Evolutionary conservation across 1,140 invertebrate genomes (phyloP).

Genomic region (Drosophila dunni): DNA sequence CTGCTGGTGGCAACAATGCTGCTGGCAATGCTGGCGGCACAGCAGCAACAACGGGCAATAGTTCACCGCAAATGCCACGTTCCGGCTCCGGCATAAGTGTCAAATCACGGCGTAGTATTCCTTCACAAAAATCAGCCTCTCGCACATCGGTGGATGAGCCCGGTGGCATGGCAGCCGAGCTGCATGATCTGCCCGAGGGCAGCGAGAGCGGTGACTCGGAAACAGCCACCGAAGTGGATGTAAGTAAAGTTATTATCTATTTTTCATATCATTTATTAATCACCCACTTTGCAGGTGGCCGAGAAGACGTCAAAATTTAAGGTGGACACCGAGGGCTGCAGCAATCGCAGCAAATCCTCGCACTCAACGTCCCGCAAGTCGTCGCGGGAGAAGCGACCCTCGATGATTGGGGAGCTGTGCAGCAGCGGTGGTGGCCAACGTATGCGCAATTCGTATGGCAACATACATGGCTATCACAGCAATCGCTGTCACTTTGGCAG

Average conservation of each 20-base stretch:
- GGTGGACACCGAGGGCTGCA: conserved; percentile 88
- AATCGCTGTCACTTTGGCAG: conserved; percentile 83
- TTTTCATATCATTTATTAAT: not conserved
- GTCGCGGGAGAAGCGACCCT: conserved; percentile 83
- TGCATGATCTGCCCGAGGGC: conserved; percentile 87
- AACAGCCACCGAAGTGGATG: conserved; percentile 90
- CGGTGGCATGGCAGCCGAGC: conserved; percentile 83
- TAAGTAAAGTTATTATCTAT: conserved; percentile 70
- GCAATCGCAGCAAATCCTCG: conserved; percentile 80
- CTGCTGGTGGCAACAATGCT: not conserved
- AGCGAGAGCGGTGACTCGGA: conserved; percentile 88
- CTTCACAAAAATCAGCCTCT: conserved; percentile 83
- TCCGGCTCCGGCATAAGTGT: conserved; percentile 84
- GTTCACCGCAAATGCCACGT: conserved; percentile 84
- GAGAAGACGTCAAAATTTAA: conserved; percentile 91
- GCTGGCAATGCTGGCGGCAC: conserved; percentile 2
- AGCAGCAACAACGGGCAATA: conserved; percentile 43
- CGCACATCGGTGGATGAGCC: conserved; percentile 87
- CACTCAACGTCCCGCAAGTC: conserved; percentile 79
- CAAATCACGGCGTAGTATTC: conserved; percentile 83
- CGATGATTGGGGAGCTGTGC: conserved; percentile 84
- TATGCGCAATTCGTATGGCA: conserved; percentile 83
- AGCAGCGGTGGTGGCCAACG: conserved; percentile 81
- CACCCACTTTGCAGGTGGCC: conserved; percentile 83
- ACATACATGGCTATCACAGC: conserved; percentile 81